Base-by-base conservation (phyloP, 2,113 vertebrate genomes). In the Pongo pygmaeus region DNA sequence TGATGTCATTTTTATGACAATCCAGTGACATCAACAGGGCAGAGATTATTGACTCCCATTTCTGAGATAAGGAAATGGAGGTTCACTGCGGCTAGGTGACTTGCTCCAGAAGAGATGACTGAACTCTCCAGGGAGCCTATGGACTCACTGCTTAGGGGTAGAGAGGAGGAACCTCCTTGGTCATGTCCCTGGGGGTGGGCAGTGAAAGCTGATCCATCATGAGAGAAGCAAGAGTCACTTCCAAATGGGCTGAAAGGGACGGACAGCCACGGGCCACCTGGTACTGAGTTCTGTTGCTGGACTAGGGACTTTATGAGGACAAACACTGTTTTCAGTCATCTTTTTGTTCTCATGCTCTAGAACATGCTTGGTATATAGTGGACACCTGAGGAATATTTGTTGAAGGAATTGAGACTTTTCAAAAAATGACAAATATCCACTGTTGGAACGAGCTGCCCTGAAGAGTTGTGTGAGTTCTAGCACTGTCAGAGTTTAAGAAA, bases 1-100 rank as follows among this genome's bases (percentile, higher is more conserved):
- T 75, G 55, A 95, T 61, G 16, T 96, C 46, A 69, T 88, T 97
- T 96, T 94, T 69, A 95, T 16, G 64, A 86, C 50, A 85, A 46
- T 72, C 52, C 43, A 89, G 20, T 81, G 79, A 86, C 27, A 40
- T 86, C 46, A 94, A 55, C 32, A 70, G 50, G 55, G 67, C 50
- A 74, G 74, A 57, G 40, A 50, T 81, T 55, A 80, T 55, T 95
- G 72, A 50, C 14, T 78, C 27, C 8, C 1, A 30, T 57, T 52
- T 57, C 91, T 88, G 32, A 77, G 4, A 70, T 74, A 79, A 96
- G 27, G 77, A 52, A 64, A 78, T 38, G 22, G 38, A 88, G 10
- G 83, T 57, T 77, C 46, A 83, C 17, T 67, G 61, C 2, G 22
- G 48, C 57, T 57, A 43, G 46, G 43, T 75, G 43, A 85, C 30